Evolutionary conservation across 1,140 invertebrate genomes (phyloP), one percentile per base, ranked within the genome.

Genomic region (Trichonephila clavata): DNA sequence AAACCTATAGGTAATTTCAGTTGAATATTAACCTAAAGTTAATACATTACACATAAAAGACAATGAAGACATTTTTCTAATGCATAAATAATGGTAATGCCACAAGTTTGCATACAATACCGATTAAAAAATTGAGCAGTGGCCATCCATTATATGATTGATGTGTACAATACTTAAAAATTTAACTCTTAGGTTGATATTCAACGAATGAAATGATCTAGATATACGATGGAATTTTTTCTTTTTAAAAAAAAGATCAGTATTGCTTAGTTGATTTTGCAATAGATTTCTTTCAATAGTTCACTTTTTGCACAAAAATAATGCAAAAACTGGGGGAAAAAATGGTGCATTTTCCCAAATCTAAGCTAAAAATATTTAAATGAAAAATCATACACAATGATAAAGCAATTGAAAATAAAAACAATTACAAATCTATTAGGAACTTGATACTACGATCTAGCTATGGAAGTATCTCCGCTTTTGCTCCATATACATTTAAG

Each of bases 401-500:
- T 50, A 50, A 83, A 57, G 18, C 43, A 50, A 43, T n/a, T 20
- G 43, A 83, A 32, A 59, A 57, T 18, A 39, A 61, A 86, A n/a
- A 60, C 27, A 32, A 86, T 86, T 86, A 63, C 59, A 50, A 93
- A 86, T 87, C 84, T 87, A 87, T 93, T 93, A 93, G 92, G 92
- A 93, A 93, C 92, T 93, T 93, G 71, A 89, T 88, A 43, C 92
- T 93, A 93, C 92, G 43, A 61, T 90, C 87, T 88, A 93, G 20
- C 92, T 93, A 89, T 93, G 92, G 92, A 93, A 93, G 92, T 93
- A 83, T 71, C 77, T 83, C 77, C 71, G n/a, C 71, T 93, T 93
- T 93, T 93, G 86, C 92, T 93, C 77, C 92, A 93, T 89, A 93
- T 88, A 93, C 59, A 90, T 88, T 93, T 93, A 93, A 93, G 92